Conservation (phyloP, 2,888 invertebrate genomes). For the Erebia epiphron region DNA sequence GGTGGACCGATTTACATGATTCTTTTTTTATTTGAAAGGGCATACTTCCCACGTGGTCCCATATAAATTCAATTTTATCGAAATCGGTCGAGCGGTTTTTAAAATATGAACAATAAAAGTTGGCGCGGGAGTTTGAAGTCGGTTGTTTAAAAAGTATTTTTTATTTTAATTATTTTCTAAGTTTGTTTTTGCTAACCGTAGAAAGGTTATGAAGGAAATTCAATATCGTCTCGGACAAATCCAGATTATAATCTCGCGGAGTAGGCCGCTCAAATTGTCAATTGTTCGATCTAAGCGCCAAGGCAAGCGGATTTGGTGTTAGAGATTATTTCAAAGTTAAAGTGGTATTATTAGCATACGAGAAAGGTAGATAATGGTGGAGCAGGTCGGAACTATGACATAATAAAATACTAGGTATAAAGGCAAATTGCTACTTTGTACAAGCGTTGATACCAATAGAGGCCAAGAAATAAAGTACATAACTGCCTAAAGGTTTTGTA, state of each 20-base stretch:
- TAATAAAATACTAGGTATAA: neutral
- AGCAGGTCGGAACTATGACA: neutral
- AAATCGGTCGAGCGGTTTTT: no score
- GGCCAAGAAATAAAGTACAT: no score
- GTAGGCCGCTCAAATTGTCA: slow-evolving; percentile 59
- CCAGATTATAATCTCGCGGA: slow-evolving; percentile 40
- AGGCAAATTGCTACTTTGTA: neutral
- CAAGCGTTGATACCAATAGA: neutral
- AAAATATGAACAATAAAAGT: no score
- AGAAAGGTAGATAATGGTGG: neutral
- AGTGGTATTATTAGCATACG: slow-evolving; percentile 3
- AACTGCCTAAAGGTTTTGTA: no score
- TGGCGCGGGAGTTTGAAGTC: no score
- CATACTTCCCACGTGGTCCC: no score
- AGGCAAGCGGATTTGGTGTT: slow-evolving; percentile 2
- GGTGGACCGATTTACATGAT: no score
- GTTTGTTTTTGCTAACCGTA: slow-evolving; percentile 5
- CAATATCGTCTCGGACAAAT: slow-evolving; percentile 21
- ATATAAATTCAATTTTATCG: no score
- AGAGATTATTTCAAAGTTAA: slow-evolving; percentile 4
- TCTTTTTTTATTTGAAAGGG: no score
- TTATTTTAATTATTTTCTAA: no score
- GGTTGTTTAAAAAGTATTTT: no score
- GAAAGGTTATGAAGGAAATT: slow-evolving; percentile 22
- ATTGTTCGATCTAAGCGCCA: slow-evolving; percentile 54